These are phyloP conservation scores for Monarcha castaneiventris DNA, from an alignment of 2,113 vertebrate species.

Conservation along the genomic window DNA sequence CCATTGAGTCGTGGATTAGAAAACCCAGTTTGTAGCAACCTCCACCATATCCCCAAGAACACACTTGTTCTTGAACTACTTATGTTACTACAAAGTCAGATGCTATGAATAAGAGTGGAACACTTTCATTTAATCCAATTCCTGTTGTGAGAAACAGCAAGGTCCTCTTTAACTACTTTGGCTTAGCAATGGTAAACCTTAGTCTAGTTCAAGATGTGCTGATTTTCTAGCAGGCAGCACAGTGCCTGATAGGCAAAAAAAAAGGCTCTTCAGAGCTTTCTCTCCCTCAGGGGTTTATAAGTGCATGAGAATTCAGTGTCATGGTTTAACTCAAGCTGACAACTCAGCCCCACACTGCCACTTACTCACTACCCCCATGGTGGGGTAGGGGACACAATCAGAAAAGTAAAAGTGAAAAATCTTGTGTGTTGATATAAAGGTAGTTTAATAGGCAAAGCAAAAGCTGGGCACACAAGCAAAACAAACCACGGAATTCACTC, in stretches of 20 bases:
- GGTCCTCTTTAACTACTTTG: neutral
- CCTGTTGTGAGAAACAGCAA: neutral
- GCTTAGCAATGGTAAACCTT: neutral
- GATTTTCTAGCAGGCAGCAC: neutral
- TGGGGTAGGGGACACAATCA: neutral
- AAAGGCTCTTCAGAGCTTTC: neutral
- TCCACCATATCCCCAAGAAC: neutral
- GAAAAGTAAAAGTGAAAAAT: neutral
- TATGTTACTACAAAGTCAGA: neutral
- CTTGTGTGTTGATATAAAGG: neutral
- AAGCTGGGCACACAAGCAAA: neutral
- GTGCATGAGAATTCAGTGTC: neutral
- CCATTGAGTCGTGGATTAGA: neutral
- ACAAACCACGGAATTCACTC: neutral
- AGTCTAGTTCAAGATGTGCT: neutral
- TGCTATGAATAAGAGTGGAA: neutral
- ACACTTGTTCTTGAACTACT: neutral
- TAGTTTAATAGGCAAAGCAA: neutral
- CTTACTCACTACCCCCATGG: neutral
- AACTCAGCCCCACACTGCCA: neutral
- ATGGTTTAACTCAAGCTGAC: neutral
- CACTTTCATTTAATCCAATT: neutral
- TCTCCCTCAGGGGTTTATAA: neutral
- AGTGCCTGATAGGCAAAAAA: neutral
- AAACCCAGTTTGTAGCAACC: neutral